Base-by-base conservation (phyloP, 2,797 vertebrate species). In the Euphonia xanthogaster region DNA sequence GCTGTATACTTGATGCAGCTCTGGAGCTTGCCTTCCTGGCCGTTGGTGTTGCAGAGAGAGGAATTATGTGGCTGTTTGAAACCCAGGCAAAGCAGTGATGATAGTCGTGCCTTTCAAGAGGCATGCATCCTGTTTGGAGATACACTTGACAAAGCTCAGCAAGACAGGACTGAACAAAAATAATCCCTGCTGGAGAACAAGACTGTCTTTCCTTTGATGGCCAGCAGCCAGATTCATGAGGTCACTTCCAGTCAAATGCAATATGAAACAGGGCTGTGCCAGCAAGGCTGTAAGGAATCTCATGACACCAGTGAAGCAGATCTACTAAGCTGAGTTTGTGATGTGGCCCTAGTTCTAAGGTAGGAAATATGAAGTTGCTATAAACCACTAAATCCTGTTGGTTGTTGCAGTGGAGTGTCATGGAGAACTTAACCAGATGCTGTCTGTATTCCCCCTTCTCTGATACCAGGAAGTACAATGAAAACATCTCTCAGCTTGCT, bases 101-200 rank as follows among this genome's bases (percentile, higher is more conserved):
- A n/a, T 70, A 93, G 92, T n/a, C 24, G 16, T 93, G 95, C 88
- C 73, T 93, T 95, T 96, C 88, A 91, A 91, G 90, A 93, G 76
- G 92, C 86, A 12, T 83, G 86, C 94, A 96, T 97, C 95, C 95
- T 97, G 96, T 96, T 97, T 97, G 96, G 90, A 91, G 92, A 96
- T 93, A 94, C 86, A 94, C 88, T 96, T 93, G 93, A 96, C 90
- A 96, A 96, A 96, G 76, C 95, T 92, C 93, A 97, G 95, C 89
- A 90, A 97, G 95, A 94, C 80, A 71, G 90, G 76, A 77, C 91
- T 0, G 80, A 97, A 94, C 82, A 96, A 96, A 96, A 96, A 95
- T 90, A 97, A 96, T 94, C 89, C 93, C 89, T 88, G 92, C 96
- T 95, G 93, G 93, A 96, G 93, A 96, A 71, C 90, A 95, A 93